Evolutionary conservation across 30 jellyfish, hydroid and myxozoan genomes (phyloP).

Genomic region (Catostylus mosaicus): DNA sequence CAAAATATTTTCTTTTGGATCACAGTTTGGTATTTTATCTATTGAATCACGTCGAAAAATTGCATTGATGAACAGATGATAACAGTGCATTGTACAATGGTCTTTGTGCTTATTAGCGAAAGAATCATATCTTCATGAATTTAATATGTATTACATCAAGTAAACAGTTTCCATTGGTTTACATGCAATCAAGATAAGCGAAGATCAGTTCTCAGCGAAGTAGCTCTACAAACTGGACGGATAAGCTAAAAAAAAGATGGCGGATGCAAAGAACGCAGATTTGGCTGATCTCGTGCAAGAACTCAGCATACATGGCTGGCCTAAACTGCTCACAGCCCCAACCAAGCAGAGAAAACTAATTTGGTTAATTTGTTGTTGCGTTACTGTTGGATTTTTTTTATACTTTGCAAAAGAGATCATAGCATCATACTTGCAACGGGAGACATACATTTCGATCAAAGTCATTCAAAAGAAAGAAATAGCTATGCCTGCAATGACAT

Average conservation of each 20-base stretch:
- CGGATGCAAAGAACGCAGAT: background rate
- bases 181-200: background rate
- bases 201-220: too few species aligned
- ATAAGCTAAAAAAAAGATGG: background rate
- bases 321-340: background rate
- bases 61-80: too few species aligned
- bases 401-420: background rate
- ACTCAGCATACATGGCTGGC: slow-evolving; percentile 24
- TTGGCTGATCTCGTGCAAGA: background rate
- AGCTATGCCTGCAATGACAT: slow-evolving; percentile 1
- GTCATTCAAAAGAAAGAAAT: background rate
- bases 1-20: too few species aligned
- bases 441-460: background rate
- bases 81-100: too few species aligned
- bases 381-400: background rate
- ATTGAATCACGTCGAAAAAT: too few species aligned
- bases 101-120: too few species aligned
- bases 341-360: background rate
- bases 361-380: background rate
- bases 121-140: too few species aligned
- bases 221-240: too few species aligned
- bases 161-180: background rate
- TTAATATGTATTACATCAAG: too few species aligned
- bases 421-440: background rate
- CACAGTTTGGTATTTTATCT: too few species aligned